Conservation (phyloP, 1,140 invertebrate species). For the Babylonia areolata region DNA sequence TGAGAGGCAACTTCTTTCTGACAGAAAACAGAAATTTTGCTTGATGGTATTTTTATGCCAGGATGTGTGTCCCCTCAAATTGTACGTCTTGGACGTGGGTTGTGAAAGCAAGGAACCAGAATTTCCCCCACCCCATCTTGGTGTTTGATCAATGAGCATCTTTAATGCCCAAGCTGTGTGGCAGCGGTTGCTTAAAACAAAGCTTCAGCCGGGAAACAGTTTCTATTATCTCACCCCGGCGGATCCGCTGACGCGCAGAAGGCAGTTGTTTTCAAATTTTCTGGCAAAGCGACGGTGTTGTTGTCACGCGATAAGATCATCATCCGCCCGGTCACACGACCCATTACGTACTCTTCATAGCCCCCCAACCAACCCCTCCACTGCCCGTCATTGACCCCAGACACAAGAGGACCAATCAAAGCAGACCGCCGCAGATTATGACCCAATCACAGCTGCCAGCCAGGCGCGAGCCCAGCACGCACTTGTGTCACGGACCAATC, state of each 20-base stretch:
- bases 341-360: background rate
- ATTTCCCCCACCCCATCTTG: too few relatives aligned
- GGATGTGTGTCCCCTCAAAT: too few relatives aligned
- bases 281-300: background rate
- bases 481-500: conserved; percentile 1
- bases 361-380: background rate
- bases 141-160: too few relatives aligned
- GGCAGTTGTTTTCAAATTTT: too few relatives aligned
- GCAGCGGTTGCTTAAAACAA: background rate
- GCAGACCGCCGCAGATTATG: background rate
- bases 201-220: background rate
- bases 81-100: too few relatives aligned
- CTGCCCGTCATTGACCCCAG: background rate
- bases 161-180: too few relatives aligned
- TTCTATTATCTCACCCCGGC: background rate
- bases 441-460: conserved; percentile 5
- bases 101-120: too few relatives aligned
- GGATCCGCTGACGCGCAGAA: background rate
- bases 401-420: background rate
- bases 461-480: background rate
- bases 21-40: too few relatives aligned
- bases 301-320: background rate
- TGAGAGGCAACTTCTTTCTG: too few relatives aligned
- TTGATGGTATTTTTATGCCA: too few relatives aligned
- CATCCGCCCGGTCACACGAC: background rate